A percentile compares a stretch with the other conserved stretches of the same genome.
Evolutionary conservation across 1,140 invertebrate species (phyloP).

Genomic region (Probaryconus sp.): DNA sequence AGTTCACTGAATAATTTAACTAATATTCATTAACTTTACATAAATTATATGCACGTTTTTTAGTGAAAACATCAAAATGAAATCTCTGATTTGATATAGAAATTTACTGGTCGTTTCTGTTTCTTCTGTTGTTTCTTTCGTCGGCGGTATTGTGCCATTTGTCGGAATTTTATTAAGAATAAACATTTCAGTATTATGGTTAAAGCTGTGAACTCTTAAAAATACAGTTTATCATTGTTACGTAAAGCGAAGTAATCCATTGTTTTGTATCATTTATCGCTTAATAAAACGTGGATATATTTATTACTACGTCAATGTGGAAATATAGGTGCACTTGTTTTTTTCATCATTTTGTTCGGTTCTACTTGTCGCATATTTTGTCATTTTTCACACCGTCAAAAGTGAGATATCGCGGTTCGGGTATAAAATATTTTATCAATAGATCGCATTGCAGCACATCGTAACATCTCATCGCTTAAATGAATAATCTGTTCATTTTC

Average conservation of each 20-base stretch:
- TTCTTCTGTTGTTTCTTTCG: no score
- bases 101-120: no score
- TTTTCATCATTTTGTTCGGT: conserved; percentile 14
- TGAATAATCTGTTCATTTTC: conserved; percentile 14
- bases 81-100: no score
- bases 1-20: no score
- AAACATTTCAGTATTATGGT: neutral
- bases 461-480: conserved; percentile 6
- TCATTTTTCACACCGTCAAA: conserved; percentile 34
- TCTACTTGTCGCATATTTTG: conserved; percentile 23
- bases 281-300: conserved; percentile 14
- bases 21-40: no score
- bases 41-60: no score
- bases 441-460: conserved; percentile 24
- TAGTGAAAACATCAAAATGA: no score
- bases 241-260: conserved; percentile 1
- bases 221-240: conserved; percentile 2
- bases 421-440: conserved; percentile 27
- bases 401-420: conserved; percentile 23
- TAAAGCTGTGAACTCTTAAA: neutral
- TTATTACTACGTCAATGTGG: conserved; percentile 19
- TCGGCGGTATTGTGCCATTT: no score
- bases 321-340: conserved; percentile 19
- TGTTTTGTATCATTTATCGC: conserved; percentile 11
- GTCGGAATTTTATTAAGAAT: neutral